These are phyloP conservation scores for Crotophaga sulcirostris DNA, from an alignment of 2,113 vertebrate genomes.

Conservation along the genomic window DNA sequence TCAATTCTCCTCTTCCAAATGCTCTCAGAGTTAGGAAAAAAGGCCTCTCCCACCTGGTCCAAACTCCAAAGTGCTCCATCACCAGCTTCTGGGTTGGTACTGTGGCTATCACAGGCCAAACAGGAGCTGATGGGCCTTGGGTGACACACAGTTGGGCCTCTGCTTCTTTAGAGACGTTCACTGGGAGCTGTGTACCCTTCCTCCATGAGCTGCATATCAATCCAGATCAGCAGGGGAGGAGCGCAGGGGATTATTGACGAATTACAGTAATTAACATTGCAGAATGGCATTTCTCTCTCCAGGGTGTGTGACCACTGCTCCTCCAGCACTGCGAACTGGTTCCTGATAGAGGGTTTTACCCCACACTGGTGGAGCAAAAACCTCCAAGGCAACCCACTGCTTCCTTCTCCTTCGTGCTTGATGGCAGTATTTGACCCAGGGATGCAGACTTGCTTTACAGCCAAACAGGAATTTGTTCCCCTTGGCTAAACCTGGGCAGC, in stretches of 20 bases:
- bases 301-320: background rate
- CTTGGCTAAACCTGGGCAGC: background rate
- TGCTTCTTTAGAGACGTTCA: background rate
- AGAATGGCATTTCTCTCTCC: background rate
- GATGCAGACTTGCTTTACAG: background rate
- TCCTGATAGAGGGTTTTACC: background rate
- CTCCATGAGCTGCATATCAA: background rate
- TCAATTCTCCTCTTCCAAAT: background rate
- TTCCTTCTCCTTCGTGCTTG: background rate
- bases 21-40: background rate
- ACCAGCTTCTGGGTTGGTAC: background rate
- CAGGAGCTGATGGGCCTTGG: background rate
- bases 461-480: background rate
- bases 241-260: background rate
- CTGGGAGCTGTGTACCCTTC: background rate
- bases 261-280: background rate
- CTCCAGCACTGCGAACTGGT: background rate
- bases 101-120: background rate
- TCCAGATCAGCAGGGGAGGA: background rate
- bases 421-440: background rate
- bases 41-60: background rate
- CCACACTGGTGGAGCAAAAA: background rate
- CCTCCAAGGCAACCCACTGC: background rate
- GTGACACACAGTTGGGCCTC: rapidly evolving
- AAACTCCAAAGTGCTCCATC: background rate